A percentile compares a stretch with the other conserved stretches of the same genome.
phyloP scores from a whole-genome alignment of 2,113 vertebrate genomes.

The Megalops atlanticus region DNA sequence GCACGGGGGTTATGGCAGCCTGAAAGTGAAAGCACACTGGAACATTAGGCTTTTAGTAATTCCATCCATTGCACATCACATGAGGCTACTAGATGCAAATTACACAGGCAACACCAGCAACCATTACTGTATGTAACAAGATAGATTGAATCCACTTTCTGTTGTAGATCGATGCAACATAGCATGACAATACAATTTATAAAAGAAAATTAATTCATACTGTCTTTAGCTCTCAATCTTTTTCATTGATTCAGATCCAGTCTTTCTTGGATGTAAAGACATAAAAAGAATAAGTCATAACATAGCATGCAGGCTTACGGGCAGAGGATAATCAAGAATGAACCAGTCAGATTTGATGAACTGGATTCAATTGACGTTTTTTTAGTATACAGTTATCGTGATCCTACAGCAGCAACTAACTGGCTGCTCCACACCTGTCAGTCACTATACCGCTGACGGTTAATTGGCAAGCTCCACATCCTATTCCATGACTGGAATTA shows the following conservation, averaged over 20 bases:
- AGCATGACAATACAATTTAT: background rate
- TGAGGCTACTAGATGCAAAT: constrained; percentile 54
- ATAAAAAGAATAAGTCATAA: background rate
- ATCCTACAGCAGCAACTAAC: background rate
- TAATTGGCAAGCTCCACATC: background rate
- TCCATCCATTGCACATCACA: constrained; percentile 56
- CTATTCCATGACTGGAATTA: background rate
- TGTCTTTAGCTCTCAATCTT: background rate
- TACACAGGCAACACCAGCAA: constrained; percentile 49
- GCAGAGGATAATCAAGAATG: background rate
- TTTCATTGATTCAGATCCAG: background rate
- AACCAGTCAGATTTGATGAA: background rate
- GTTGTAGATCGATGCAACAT: constrained; percentile 7
- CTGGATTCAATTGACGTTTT: background rate
- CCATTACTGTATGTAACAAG: constrained; percentile 55
- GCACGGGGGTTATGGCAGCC: constrained; percentile 34
- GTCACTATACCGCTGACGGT: background rate
- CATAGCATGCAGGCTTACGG: background rate
- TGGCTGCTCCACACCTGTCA: background rate
- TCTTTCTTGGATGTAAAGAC: background rate
- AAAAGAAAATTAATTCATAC: constrained; percentile 18
- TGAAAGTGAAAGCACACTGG: constrained; percentile 25
- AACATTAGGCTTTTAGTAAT: constrained; percentile 58
- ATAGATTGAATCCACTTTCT: constrained; percentile 60
- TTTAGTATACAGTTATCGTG: background rate